Percentiles rank a stretch among this genome's conserved stretches.
phyloP scores from a whole-genome alignment of 2,113 vertebrate species.

The Grantiella picta region DNA sequence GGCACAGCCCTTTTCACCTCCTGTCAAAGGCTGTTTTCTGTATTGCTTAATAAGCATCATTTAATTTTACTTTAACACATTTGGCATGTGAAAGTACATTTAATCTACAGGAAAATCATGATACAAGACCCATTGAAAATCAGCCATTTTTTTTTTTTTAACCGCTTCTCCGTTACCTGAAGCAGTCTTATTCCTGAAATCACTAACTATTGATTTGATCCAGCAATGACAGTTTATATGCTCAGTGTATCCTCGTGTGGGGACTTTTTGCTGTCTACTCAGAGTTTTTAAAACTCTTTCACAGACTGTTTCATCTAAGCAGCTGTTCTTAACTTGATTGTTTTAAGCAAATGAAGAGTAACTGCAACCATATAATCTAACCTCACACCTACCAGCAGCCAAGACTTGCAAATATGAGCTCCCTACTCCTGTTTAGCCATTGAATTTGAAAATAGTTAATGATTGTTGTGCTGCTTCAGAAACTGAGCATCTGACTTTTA shows the following conservation, averaged over 20 bases:
- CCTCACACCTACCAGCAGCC: background rate
- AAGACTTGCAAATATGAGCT: background rate
- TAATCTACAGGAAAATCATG: too few species aligned
- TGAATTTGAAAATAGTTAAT: background rate
- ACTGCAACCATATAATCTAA: background rate
- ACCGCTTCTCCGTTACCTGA: background rate
- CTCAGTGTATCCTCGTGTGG: background rate
- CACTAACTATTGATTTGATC: background rate
- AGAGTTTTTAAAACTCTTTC: background rate
- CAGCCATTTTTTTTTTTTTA: background rate
- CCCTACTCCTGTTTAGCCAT: background rate
- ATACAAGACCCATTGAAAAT: background rate
- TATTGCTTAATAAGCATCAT: background rate
- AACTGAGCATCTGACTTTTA: background rate
- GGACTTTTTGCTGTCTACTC: background rate
- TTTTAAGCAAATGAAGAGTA: background rate
- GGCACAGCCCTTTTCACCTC: background rate
- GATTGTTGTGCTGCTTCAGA: background rate
- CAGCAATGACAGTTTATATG: background rate
- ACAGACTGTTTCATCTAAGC: background rate
- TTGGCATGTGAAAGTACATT: too few species aligned
- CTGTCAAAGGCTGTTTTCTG: background rate
- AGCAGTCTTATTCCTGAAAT: background rate
- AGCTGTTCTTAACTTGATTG: background rate
- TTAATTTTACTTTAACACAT: background rate